A percentile compares a stretch with the other conserved stretches of the same genome.
These are phyloP conservation scores for Apis cerana DNA, from an alignment of 1,140 invertebrate genomes.

Conservation along the genomic window DNA sequence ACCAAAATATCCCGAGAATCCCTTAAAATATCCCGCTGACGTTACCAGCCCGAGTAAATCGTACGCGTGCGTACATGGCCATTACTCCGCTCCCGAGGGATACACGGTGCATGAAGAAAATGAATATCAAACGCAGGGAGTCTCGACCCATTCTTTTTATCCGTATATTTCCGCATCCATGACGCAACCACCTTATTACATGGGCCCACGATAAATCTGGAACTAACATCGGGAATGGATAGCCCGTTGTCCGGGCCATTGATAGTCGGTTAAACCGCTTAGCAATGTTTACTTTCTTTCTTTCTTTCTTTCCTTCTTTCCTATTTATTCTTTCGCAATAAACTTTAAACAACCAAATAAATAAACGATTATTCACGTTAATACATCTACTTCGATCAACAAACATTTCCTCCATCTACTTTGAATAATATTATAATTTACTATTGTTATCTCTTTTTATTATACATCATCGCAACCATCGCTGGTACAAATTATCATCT, in stretches of 20 bases:
- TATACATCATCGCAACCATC: background rate
- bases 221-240: too few species aligned
- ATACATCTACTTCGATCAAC: background rate
- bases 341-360: background rate
- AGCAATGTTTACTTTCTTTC: slow-evolving; percentile 2
- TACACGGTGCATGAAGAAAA: slow-evolving; percentile 73
- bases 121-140: slow-evolving; percentile 72
- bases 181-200: slow-evolving; percentile 76
- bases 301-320: slow-evolving; percentile 13
- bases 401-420: background rate
- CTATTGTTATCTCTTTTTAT: background rate
- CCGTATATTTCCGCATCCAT: slow-evolving; percentile 77
- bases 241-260: background rate
- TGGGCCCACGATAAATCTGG: slow-evolving; percentile 73
- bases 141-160: slow-evolving; percentile 75
- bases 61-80: slow-evolving; percentile 73
- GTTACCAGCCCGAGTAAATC: slow-evolving; percentile 61
- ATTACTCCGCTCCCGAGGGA: slow-evolving; percentile 71
- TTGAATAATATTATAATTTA: background rate
- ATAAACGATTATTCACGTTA: background rate
- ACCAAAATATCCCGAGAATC: slow-evolving; percentile 68
- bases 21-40: slow-evolving; percentile 69
- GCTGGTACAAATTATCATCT: background rate
- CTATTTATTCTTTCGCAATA: slow-evolving; percentile 22
- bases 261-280: slow-evolving; percentile 29